These are phyloP conservation scores for Lithosia quadra DNA, from an alignment of 2,888 invertebrate genomes.

Conservation along the genomic window DNA sequence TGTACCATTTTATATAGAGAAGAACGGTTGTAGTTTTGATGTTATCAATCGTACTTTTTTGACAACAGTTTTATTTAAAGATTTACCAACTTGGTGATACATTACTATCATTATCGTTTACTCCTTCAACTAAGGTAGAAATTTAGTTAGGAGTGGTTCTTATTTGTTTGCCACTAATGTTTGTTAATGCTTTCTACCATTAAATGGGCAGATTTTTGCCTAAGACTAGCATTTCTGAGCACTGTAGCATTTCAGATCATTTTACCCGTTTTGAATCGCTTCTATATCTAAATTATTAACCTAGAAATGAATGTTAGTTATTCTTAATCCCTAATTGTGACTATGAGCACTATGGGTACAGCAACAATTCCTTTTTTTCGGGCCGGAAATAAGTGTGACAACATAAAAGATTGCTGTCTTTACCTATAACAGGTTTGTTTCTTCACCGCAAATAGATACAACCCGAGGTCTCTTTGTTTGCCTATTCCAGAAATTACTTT, in stretches of 20 bases:
- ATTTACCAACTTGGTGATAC: neutral
- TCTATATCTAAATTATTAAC: neutral
- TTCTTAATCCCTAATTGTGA: neutral
- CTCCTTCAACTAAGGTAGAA: neutral
- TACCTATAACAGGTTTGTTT: constrained; percentile 73
- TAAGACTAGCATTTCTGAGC: neutral
- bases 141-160: neutral
- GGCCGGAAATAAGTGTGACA: constrained; percentile 55
- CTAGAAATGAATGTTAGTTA: neutral
- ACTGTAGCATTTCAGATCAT: neutral
- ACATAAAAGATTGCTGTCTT: constrained; percentile 58
- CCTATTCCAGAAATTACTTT: constrained; percentile 74
- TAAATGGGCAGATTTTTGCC: neutral
- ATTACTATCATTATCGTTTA: neutral
- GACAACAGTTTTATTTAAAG: no score
- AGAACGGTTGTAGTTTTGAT: neutral
- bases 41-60: neutral
- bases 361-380: constrained; percentile 18
- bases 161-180: neutral
- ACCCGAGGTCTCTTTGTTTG: constrained; percentile 75
- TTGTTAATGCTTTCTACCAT: neutral
- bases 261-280: no score
- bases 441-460: constrained; percentile 74
- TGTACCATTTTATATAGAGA: neutral
- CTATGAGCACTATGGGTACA: neutral